phyloP scores from a whole-genome alignment of 2,113 vertebrate species.

The Xenus cinereus region DNA sequence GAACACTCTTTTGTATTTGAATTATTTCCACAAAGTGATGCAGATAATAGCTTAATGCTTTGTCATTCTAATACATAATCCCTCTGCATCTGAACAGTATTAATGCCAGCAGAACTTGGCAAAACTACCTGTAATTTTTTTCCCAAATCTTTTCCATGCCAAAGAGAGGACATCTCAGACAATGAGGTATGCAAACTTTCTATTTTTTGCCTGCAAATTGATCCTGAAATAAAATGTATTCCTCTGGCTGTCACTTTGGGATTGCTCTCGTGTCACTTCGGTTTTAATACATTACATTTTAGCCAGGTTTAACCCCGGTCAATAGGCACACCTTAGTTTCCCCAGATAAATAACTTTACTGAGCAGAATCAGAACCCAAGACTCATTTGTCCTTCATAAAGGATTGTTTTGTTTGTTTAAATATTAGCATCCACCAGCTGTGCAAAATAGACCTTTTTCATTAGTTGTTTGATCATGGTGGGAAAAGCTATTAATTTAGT shows the following conservation, averaged over 20 bases:
- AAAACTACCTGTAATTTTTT: background rate
- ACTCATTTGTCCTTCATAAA: conserved; percentile 25
- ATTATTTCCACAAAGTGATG: background rate
- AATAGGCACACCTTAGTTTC: background rate
- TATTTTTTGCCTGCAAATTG: background rate
- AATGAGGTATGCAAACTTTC: background rate
- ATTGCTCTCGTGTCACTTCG: background rate
- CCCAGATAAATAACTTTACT: background rate
- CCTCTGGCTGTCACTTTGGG: background rate
- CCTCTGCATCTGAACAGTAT: background rate
- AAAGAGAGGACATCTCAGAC: background rate
- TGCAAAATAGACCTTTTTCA: conserved; percentile 52
- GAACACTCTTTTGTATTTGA: background rate
- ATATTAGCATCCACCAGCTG: conserved; percentile 53
- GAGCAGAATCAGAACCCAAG: background rate
- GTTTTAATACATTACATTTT: conserved; percentile 27
- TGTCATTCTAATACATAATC: background rate
- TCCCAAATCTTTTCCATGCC: background rate
- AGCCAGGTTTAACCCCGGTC: conserved; percentile 1
- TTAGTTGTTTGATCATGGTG: conserved; percentile 49
- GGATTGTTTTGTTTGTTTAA: conserved; percentile 58
- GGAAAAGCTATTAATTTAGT: conserved; percentile 72
- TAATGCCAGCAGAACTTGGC: background rate
- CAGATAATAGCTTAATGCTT: conserved; percentile 23
- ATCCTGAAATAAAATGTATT: background rate